Base-by-base conservation (phyloP, 2,113 vertebrate genomes). In the Epinephelus cyanopodus region DNA sequence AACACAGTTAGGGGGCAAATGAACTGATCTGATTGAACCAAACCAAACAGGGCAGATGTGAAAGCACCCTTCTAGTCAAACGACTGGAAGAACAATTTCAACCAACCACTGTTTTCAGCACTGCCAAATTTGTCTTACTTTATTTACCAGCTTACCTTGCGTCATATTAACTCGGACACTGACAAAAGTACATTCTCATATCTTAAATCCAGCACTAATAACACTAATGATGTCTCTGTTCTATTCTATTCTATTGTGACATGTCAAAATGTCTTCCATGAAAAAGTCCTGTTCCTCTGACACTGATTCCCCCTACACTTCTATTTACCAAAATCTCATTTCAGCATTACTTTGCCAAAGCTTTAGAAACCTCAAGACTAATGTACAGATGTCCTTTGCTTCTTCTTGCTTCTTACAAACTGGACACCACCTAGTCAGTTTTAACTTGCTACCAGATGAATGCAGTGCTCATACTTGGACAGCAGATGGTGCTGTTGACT, bases 401-500 rank as follows among this genome's bases (percentile, higher is more conserved):
- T 23, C 54, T 18, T 37, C 64, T 23, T 29, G 29, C 33, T 37
- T 37, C 33, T 29, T 29, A 29, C 29, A 37, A 42, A 29, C 23
- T n/a, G 21, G 6, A 27, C 25, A 37, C 39, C 12, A 57, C 56
- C 29, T 29, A 6, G 23, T 65, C 14, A 21, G 17, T 15, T 23
- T 67, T 15, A 13, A 14, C 8, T 3, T 29, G 48, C 7, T 14
- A 0, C 27, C 6, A 17, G 4, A 9, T 25, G 0, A 6, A 12
- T 77, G 84, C 58, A 87, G 56, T 52, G 12, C 18, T 74, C 42
- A 11, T 13, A 57, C 0, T 11, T 47, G 9, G 67, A 80, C 94
- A 92, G 85, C 70, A 94, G 93, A 56, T 87, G 88, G 89, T 0
- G 76, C 0, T 64, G 1, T 86, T 89, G 83, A 53, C 74, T 39